Conservation (phyloP, 1,140 invertebrate species). For the Atta colombica region DNA sequence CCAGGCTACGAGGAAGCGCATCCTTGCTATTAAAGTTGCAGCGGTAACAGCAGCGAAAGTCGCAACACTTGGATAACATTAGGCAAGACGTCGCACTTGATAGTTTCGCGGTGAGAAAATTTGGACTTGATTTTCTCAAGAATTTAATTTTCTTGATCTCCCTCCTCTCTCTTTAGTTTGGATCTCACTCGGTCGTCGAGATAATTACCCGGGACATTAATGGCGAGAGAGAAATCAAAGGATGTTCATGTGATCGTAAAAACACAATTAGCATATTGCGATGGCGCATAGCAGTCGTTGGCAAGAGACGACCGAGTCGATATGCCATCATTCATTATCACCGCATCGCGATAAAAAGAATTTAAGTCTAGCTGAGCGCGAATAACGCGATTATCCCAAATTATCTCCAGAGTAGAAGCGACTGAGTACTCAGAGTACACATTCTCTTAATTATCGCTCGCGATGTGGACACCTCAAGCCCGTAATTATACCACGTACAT, state of each 20-base stretch:
- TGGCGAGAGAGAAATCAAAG: constrained; percentile 1
- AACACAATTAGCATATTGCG: constrained; percentile 40
- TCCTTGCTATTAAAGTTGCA: constrained; percentile 47
- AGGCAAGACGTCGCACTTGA: constrained; percentile 40
- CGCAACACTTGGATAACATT: constrained; percentile 35
- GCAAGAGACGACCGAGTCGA: constrained; percentile 12
- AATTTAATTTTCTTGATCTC: constrained; percentile 33
- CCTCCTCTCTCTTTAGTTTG: background rate
- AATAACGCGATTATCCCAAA: constrained; percentile 13
- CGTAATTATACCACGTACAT: constrained; percentile 14
- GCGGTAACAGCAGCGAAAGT: constrained; percentile 14
- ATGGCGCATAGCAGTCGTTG: constrained; percentile 3
- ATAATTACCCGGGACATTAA: constrained; percentile 31
- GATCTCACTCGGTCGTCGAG: background rate
- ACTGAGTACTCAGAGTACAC: background rate
- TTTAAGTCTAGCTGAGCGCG: background rate
- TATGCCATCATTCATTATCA: background rate
- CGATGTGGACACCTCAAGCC: background rate
- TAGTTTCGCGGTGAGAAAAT: constrained; percentile 44
- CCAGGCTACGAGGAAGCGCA: constrained; percentile 24
- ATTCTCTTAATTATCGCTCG: constrained; percentile 33
- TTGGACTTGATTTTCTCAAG: constrained; percentile 36
- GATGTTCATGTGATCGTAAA: constrained; percentile 1
- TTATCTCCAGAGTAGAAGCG: background rate
- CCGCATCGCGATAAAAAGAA: background rate